Evolutionary conservation across 1,140 invertebrate genomes (phyloP).

Genomic region (Mactra quadrangularis): DNA sequence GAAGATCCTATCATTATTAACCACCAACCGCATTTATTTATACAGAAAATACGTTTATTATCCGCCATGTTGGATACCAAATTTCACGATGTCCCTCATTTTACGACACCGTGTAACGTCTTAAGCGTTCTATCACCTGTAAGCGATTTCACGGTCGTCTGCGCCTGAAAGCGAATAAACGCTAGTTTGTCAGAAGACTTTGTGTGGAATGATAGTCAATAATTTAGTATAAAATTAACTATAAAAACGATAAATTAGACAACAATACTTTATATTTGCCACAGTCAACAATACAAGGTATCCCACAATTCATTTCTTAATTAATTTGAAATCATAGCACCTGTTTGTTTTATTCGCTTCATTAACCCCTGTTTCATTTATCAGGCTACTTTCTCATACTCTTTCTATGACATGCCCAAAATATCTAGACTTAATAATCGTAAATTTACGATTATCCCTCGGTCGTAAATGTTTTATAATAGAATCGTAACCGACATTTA

Average conservation of each 20-base stretch:
- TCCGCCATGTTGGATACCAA: neutral
- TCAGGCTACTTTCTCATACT: too few relatives aligned
- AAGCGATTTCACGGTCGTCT: constrained; percentile 51
- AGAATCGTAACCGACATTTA: too few relatives aligned
- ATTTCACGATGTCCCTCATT: constrained; percentile 30
- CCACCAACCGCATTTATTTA: neutral
- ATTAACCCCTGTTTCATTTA: too few relatives aligned
- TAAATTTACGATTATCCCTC: too few relatives aligned
- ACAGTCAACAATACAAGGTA: constrained; percentile 10
- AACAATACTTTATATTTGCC: constrained; percentile 25
- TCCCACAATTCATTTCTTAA: neutral
- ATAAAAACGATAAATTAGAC: constrained; percentile 19
- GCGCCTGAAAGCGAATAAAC: constrained; percentile 21
- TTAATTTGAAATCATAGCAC: neutral
- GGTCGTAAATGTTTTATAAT: too few relatives aligned
- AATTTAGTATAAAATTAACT: constrained; percentile 31
- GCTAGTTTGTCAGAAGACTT: neutral
- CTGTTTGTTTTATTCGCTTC: constrained; percentile 1
- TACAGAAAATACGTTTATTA: neutral
- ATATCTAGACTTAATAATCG: too few relatives aligned
- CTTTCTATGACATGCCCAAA: too few relatives aligned
- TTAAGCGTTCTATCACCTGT: constrained; percentile 45
- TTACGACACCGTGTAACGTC: neutral
- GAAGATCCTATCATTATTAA: constrained; percentile 9
- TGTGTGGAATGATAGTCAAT: neutral